These are phyloP conservation scores for Microtus richardsoni DNA, from an alignment of 2,113 vertebrate species.

Conservation along the genomic window DNA sequence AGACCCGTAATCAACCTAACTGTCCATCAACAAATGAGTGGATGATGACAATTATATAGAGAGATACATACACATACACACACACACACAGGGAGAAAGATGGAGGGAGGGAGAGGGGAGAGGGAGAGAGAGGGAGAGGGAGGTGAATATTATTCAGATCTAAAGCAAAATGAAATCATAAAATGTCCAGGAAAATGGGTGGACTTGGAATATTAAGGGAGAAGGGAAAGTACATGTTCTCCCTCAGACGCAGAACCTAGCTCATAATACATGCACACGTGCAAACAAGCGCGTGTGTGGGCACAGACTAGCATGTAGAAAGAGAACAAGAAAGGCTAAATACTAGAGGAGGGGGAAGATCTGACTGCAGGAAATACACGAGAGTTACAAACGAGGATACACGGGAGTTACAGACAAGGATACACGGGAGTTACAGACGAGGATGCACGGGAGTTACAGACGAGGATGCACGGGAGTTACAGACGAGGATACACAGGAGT, in stretches of 20 bases:
- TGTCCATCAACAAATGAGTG: not conserved
- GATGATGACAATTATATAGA: not conserved
- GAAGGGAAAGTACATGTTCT: not conserved
- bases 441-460: not conserved
- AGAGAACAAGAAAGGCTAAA: not conserved
- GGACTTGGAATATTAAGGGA: not conserved
- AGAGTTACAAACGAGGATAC: not conserved
- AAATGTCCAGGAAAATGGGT: not conserved
- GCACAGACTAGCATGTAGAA: not conserved
- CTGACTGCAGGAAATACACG: not conserved
- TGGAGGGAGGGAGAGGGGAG: rapidly evolving
- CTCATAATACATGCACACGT: too few species aligned
- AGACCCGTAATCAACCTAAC: not conserved
- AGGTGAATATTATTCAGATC: not conserved
- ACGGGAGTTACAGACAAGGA: not conserved
- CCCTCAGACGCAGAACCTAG: not conserved
- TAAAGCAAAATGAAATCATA: not conserved
- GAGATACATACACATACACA: too few species aligned
- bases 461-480: not conserved
- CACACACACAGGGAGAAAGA: too few species aligned
- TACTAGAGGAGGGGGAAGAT: not conserved
- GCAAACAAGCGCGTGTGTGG: not conserved
- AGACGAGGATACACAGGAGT: not conserved
- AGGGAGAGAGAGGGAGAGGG: rapidly evolving
- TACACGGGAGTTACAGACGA: too few species aligned